phyloP scores from a whole-genome alignment of 2,113 vertebrate genomes.

The Butorides virescens region DNA sequence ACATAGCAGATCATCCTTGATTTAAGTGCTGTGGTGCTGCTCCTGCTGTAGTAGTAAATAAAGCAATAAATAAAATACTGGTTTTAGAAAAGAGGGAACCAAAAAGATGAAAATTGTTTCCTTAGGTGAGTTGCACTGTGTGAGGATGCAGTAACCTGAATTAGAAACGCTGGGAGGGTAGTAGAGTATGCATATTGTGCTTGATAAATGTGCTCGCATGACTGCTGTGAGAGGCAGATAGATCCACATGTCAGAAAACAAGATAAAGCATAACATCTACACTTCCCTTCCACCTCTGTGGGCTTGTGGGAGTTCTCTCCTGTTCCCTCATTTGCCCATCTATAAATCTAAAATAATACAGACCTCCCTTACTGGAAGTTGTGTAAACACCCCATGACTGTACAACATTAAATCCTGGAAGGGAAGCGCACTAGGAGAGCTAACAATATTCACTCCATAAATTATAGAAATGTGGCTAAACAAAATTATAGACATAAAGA shows the following conservation, averaged over 20 bases:
- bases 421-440: neutral
- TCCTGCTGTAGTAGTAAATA: neutral
- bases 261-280: conserved; percentile 17
- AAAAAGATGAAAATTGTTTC: neutral
- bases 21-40: neutral
- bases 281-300: neutral
- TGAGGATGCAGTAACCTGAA: neutral
- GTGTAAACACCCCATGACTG: neutral
- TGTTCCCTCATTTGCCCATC: neutral
- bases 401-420: neutral
- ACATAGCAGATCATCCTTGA: neutral
- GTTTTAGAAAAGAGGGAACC: neutral
- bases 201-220: neutral
- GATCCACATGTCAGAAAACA: neutral
- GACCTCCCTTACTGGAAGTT: neutral
- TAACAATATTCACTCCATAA: neutral
- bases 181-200: neutral
- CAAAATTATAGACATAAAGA: neutral
- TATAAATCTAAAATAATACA: conserved; percentile 15
- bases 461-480: neutral
- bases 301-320: conserved; percentile 12
- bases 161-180: neutral
- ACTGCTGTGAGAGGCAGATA: neutral
- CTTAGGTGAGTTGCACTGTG: neutral
- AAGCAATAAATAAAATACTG: neutral